These are phyloP conservation scores for Conus betulinus DNA, from an alignment of 1,140 invertebrate species.

Conservation along the genomic window DNA sequence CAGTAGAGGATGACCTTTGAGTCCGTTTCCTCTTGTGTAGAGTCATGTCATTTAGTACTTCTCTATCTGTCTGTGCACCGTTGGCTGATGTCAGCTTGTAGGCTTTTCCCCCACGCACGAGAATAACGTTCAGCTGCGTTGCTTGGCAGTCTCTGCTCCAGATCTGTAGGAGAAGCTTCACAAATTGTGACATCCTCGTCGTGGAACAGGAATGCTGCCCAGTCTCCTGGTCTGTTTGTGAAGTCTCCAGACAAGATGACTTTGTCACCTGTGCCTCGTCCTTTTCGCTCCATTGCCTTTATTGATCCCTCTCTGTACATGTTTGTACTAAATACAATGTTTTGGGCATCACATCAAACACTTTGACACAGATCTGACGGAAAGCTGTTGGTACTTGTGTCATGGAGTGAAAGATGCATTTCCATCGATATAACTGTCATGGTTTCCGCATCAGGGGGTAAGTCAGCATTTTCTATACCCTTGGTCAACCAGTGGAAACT, in stretches of 20 bases:
- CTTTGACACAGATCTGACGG: too few relatives aligned
- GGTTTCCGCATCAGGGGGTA: slow-evolving; percentile 25
- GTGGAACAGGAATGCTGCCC: slow-evolving; percentile 44
- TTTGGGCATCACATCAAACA: slow-evolving; percentile 38
- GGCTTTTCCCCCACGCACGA: slow-evolving; percentile 37
- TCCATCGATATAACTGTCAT: slow-evolving; percentile 40
- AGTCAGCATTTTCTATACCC: slow-evolving; percentile 21
- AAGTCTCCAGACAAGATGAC: slow-evolving; percentile 34
- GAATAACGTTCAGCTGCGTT: slow-evolving; percentile 27
- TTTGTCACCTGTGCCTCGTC: slow-evolving; percentile 22
- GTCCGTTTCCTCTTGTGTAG: slow-evolving; percentile 48
- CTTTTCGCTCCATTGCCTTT: slow-evolving; percentile 9
- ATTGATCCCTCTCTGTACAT: slow-evolving; percentile 16
- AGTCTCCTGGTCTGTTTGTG: slow-evolving; percentile 42
- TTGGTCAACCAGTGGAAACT: slow-evolving; percentile 35
- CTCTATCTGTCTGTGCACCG: slow-evolving; percentile 1
- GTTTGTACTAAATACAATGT: slow-evolving; percentile 30
- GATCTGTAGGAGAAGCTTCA: slow-evolving; percentile 20
- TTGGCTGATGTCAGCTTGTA: slow-evolving; percentile 15
- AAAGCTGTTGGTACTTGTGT: slow-evolving; percentile 23
- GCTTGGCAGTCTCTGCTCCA: slow-evolving; percentile 36
- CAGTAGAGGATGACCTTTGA: slow-evolving; percentile 39
- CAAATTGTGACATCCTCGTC: slow-evolving; percentile 47
- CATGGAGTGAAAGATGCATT: slow-evolving; percentile 40
- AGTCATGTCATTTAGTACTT: too few relatives aligned